phyloP scores from a whole-genome alignment of 2,888 invertebrate species.

The Drosophila pseudotakahashii region DNA sequence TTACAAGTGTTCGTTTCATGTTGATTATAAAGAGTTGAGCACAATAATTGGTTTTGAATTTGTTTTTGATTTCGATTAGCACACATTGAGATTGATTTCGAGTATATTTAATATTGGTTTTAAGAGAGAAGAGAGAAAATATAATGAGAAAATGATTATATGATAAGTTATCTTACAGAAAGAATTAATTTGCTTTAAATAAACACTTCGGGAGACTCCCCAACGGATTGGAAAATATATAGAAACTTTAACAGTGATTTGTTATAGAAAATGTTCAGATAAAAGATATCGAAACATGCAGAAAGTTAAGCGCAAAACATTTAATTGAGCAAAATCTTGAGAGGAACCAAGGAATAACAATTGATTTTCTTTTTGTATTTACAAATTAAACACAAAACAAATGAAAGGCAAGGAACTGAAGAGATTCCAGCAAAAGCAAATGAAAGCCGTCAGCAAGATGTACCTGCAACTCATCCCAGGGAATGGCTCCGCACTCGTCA shows the following conservation, averaged over 20 bases:
- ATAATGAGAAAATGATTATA: constrained; percentile 76
- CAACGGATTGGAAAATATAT: constrained; percentile 10
- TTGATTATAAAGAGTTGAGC: constrained; percentile 58
- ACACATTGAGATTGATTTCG: constrained; percentile 78
- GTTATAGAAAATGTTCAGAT: constrained; percentile 55
- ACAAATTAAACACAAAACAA: constrained; percentile 46
- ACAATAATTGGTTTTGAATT: constrained; percentile 21
- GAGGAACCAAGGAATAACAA: constrained; percentile 27
- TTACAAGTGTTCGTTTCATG: constrained; percentile 47
- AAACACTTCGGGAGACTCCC: not conserved
- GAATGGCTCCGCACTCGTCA: constrained; percentile 94
- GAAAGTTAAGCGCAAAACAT: constrained; percentile 52
- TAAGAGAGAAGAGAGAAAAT: constrained; percentile 77
- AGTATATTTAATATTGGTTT: constrained; percentile 51
- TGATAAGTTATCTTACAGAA: constrained; percentile 74
- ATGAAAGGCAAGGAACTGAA: constrained; percentile 19
- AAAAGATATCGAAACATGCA: constrained; percentile 67
- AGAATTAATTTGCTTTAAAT: constrained; percentile 24
- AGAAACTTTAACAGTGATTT: constrained; percentile 52
- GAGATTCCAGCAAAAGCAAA: constrained; percentile 2
- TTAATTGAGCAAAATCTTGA: constrained; percentile 49
- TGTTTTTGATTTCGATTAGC: constrained; percentile 71
- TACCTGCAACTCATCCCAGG: constrained; percentile 98
- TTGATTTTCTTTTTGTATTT: constrained; percentile 46
- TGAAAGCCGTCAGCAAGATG: constrained; percentile 16